These are phyloP conservation scores for Ametastegia equiseti DNA, from an alignment of 2,888 invertebrate species.

Conservation along the genomic window DNA sequence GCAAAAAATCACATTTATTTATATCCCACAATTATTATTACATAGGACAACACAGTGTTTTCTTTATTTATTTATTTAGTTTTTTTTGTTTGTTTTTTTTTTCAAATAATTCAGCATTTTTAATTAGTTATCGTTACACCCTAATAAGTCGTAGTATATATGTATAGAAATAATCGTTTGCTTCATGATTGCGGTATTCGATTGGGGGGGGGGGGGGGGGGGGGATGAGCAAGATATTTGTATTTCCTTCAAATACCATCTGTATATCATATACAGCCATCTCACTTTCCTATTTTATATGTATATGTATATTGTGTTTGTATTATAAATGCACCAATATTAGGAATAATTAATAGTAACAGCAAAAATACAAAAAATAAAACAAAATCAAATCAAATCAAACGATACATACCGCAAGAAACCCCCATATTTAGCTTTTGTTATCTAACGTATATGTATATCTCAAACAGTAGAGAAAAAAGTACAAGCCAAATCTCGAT, in stretches of 20 bases:
- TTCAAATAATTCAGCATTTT: constrained; percentile 47
- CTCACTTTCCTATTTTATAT: neutral
- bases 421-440: neutral
- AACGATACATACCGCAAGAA: neutral
- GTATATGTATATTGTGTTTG: neutral
- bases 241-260: neutral
- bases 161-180: constrained; percentile 35
- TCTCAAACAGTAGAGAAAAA: no score
- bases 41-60: constrained; percentile 48
- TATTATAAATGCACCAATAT: neutral
- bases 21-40: constrained; percentile 32
- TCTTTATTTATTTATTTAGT: constrained; percentile 46
- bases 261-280: constrained; percentile 11
- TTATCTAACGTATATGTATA: neutral
- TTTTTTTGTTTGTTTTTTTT: constrained; percentile 31
- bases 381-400: neutral
- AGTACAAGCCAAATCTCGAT: no score
- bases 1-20: constrained; percentile 41
- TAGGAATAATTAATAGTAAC: neutral
- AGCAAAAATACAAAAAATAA: constrained; percentile 20
- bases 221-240: neutral
- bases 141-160: constrained; percentile 40
- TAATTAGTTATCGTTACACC: constrained; percentile 37
- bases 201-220: neutral
- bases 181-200: neutral